A percentile compares a stretch with the other conserved stretches of the same genome.
phyloP scores from a whole-genome alignment of 2,888 invertebrate species.

The Hymenopus coronatus region DNA sequence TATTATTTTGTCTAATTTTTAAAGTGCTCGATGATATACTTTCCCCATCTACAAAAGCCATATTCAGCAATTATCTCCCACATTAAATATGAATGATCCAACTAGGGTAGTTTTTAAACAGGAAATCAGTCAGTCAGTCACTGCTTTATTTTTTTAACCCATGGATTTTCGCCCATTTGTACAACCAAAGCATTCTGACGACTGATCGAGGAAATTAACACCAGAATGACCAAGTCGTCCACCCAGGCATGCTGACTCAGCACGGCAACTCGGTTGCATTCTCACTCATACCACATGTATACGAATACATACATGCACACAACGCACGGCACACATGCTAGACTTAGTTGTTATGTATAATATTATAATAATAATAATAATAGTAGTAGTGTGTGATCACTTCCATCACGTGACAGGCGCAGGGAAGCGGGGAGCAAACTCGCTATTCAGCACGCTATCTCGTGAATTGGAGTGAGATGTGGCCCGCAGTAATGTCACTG shows the following conservation, averaged over 20 bases:
- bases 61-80: constrained; percentile 9
- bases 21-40: constrained; percentile 3
- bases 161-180: not conserved
- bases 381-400: not conserved
- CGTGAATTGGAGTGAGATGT: constrained; percentile 63
- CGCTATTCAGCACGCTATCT: constrained; percentile 53
- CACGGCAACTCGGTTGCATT: not conserved
- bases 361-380: constrained; percentile 9
- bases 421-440: constrained; percentile 22
- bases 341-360: constrained; percentile 3
- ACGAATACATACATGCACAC: constrained; percentile 14
- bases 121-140: constrained; percentile 1
- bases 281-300: not conserved
- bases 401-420: constrained; percentile 9
- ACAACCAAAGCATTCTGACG: not conserved
- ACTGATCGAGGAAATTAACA: not conserved
- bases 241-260: not conserved
- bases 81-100: constrained; percentile 20
- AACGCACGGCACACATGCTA: constrained; percentile 1
- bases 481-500: constrained; percentile 59
- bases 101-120: constrained; percentile 4
- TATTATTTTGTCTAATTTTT: not conserved
- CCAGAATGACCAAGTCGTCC: not conserved
- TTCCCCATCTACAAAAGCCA: constrained; percentile 8
- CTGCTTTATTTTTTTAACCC: not conserved